A percentile compares a stretch with the other conserved stretches of the same genome.
Conservation (phyloP, 92 coral and sea anemone genomes). For the Anthopleura xanthogrammica region DNA sequence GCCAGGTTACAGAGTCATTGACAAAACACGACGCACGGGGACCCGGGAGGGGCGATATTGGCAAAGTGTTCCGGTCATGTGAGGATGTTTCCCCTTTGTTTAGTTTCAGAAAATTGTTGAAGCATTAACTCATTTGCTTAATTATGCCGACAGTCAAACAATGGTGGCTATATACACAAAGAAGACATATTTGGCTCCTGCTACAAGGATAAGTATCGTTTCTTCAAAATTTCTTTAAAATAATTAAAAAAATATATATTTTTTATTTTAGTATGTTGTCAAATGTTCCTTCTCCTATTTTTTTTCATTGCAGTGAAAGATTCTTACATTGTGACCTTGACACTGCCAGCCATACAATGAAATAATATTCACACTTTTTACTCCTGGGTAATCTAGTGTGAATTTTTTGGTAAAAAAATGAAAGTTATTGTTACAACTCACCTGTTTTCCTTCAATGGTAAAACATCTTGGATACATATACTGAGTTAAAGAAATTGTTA, state of each 20-base stretch:
- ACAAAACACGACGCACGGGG: conserved; percentile 32
- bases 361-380: no score
- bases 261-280: background rate
- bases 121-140: conserved; percentile 15
- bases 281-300: background rate
- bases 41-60: conserved; percentile 23
- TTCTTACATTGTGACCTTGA: background rate
- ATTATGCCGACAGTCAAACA: background rate
- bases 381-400: background rate
- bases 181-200: background rate
- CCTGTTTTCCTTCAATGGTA: no score
- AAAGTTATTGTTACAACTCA: background rate
- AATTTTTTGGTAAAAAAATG: background rate
- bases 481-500: no score
- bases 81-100: conserved; percentile 14
- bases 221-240: no score
- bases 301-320: background rate
- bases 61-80: conserved; percentile 40
- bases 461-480: no score
- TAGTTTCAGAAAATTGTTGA: conserved; percentile 20
- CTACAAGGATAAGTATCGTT: background rate
- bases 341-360: background rate
- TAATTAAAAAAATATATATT: no score
- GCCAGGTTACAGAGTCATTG: conserved; percentile 61
- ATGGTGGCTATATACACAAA: background rate